Conservation (phyloP, 2,113 vertebrate species). For the Ptilonorhynchus violaceus region DNA sequence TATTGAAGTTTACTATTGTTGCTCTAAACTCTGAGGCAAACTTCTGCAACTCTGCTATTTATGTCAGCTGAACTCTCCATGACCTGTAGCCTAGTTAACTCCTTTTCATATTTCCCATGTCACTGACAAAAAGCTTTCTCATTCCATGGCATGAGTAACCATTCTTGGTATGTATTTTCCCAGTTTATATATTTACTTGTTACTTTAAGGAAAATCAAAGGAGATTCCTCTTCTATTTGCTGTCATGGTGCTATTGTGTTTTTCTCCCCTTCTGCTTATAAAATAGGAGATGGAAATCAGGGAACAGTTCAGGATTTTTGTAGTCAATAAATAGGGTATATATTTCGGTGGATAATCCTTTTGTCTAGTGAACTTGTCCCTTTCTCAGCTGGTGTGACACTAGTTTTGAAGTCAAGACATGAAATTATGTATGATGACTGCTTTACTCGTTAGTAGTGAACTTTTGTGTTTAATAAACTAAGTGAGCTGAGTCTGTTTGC, state of each 20-base stretch:
- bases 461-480: not conserved
- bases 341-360: not conserved
- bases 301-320: not conserved
- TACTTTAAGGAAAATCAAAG: not conserved
- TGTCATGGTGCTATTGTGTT: not conserved
- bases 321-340: not conserved
- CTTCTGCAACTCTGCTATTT: not conserved
- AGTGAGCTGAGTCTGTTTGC: not conserved
- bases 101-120: not conserved
- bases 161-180: not conserved
- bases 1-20: slow-evolving; percentile 7
- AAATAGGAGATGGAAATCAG: not conserved
- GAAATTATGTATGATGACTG: not conserved
- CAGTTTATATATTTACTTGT: not conserved
- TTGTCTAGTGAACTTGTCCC: not conserved
- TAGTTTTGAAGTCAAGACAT: not conserved
- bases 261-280: not conserved
- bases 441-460: not conserved
- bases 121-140: not conserved
- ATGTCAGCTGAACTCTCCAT: slow-evolving; percentile 15
- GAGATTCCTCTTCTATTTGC: not conserved
- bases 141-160: not conserved
- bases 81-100: slow-evolving; percentile 3
- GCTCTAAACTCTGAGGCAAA: slow-evolving; percentile 3
- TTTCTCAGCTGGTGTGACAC: not conserved